Evolutionary conservation across 1,140 invertebrate genomes (phyloP), one percentile per base, ranked within the genome.

Genomic region (Temnothorax nylanderi): DNA sequence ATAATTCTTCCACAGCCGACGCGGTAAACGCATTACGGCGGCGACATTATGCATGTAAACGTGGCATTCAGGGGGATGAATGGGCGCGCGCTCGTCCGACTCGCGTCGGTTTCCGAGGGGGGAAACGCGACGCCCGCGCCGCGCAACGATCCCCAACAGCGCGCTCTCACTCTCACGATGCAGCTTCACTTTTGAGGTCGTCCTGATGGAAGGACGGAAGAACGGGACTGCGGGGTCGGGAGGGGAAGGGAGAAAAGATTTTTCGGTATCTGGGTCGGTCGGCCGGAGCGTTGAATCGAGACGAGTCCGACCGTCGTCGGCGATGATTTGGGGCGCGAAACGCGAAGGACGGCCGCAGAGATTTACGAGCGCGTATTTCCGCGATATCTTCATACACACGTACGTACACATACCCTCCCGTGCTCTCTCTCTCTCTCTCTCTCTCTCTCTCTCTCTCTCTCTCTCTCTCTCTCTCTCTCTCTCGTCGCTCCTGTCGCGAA

Each of bases 11-110:
- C 87, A 89, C 81, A 84, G 86, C 82, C 81, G 90, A 88, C 88
- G 91, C 76, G 90, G 76, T 92, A 91, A 92, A 91, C 88, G 90
- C 90, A 89, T 92, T 90, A 91, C 89, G 86, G 80, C 41, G 82
- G 64, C 62, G 85, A 78, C 78, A 90, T 92, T 91, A 91, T 91
- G 89, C 88, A 92, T 91, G 91, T 92, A 93, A 92, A 92, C 90
- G 74, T 85, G 85, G 87, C 85, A 88, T 91, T 92, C 90, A 91
- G 74, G 54, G 78, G 89, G 76, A 92, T 90, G 90, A 92, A 92
- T 90, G 89, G 87, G 76, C 86, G 85, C 65, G 64, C 74, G 85
- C 82, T 64, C 82, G 89, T 93, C 88, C 84, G 77, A 92, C 86
- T 85, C 86, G 49, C 44, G 51, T 47, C 51, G 21, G 71, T 67